phyloP scores from a whole-genome alignment of 2,113 vertebrate species.

The Anas platyrhynchos region DNA sequence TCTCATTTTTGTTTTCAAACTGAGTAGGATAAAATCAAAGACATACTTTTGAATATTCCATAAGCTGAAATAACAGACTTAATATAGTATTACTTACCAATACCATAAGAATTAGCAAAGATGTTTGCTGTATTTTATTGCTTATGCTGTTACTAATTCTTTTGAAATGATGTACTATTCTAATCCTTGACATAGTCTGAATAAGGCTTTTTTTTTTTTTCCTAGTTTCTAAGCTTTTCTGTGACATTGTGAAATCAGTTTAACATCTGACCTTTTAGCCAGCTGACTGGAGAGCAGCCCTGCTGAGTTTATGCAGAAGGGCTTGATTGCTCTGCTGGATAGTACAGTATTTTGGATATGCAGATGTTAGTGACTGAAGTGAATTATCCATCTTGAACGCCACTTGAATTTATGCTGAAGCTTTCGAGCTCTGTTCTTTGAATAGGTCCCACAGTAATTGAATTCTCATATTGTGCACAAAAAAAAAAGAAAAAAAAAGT shows the following conservation, averaged over 20 bases:
- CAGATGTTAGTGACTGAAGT: slow-evolving; percentile 17
- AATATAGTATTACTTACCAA: background rate
- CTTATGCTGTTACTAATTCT: background rate
- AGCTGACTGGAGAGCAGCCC: slow-evolving; percentile 10
- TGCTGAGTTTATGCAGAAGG: background rate
- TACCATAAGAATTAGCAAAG: background rate
- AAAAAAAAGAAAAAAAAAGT: background rate
- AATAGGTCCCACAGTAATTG: slow-evolving; percentile 36
- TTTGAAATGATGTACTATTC: background rate
- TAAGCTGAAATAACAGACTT: background rate
- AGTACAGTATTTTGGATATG: slow-evolving; percentile 40
- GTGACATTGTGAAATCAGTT: slow-evolving; percentile 2
- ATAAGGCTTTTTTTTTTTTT: background rate
- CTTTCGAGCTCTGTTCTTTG: slow-evolving; percentile 27
- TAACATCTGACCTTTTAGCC: slow-evolving; percentile 45
- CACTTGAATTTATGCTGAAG: slow-evolving; percentile 32
- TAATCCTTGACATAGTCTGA: background rate
- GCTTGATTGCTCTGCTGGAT: slow-evolving; percentile 20
- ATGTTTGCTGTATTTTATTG: background rate
- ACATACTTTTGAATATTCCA: background rate
- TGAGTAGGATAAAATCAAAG: background rate
- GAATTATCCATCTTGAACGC: slow-evolving; percentile 23
- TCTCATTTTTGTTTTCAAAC: background rate
- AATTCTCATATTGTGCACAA: slow-evolving; percentile 29
- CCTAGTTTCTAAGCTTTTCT: background rate